A percentile compares a stretch with the other conserved stretches of the same genome.
phyloP scores from a whole-genome alignment of 1,140 invertebrate genomes.

The Caerostris extrusa region DNA sequence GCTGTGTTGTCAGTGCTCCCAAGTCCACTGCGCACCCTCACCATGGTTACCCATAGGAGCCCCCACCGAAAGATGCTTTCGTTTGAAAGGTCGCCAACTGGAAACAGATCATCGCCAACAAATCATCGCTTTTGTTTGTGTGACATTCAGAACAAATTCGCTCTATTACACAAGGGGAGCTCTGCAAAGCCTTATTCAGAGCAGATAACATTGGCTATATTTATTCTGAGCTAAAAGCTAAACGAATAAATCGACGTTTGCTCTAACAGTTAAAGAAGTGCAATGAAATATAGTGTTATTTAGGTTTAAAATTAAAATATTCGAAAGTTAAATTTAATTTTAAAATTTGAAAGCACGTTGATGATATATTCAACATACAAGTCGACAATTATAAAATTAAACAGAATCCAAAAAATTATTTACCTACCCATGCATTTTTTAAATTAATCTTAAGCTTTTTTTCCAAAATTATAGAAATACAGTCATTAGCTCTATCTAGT shows the following conservation, averaged over 20 bases:
- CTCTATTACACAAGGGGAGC: background rate
- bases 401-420: too few relatives aligned
- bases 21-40: constrained; percentile 72
- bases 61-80: constrained; percentile 41
- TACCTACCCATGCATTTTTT: too few relatives aligned
- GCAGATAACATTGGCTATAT: background rate
- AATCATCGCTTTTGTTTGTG: background rate
- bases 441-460: too few relatives aligned
- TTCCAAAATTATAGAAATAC: too few relatives aligned
- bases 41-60: constrained; percentile 65
- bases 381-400: too few relatives aligned
- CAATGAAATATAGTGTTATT: too few relatives aligned
- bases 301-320: too few relatives aligned
- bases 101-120: constrained; percentile 21
- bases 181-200: background rate
- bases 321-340: too few relatives aligned
- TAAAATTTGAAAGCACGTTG: too few relatives aligned
- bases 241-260: background rate
- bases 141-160: background rate
- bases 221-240: background rate
- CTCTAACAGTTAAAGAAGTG: background rate
- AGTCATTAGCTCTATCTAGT: too few relatives aligned
- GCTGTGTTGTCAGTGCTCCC: constrained; percentile 66
- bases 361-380: too few relatives aligned
- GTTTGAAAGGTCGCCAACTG: constrained; percentile 42